These are phyloP conservation scores for Zygothrica quintamaculata DNA, from an alignment of 2,888 invertebrate species.

Conservation along the genomic window DNA sequence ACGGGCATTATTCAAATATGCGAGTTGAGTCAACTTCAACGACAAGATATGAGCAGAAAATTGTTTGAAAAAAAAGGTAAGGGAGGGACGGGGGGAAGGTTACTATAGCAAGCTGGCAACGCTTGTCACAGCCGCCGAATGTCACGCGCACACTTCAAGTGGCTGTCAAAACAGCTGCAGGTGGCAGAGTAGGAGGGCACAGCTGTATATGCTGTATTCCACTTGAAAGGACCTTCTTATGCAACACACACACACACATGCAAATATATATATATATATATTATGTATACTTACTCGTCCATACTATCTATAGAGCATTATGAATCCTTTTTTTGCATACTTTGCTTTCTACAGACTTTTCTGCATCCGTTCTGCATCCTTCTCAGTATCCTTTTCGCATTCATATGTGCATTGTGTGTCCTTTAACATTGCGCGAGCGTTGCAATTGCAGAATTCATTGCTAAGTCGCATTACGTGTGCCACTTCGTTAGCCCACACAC, in stretches of 20 bases:
- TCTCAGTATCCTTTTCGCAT: neutral
- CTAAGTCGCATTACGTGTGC: constrained; percentile 33
- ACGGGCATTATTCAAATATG: constrained; percentile 74
- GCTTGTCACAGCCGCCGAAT: constrained; percentile 72
- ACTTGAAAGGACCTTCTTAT: neutral
- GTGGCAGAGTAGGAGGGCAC: constrained; percentile 2
- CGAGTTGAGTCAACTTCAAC: constrained; percentile 17
- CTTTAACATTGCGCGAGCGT: constrained; percentile 32
- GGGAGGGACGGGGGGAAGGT: constrained; percentile 3
- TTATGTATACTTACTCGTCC: neutral
- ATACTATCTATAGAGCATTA: neutral
- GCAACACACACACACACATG: too few relatives aligned
- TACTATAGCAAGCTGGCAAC: neutral
- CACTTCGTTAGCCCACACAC: too few relatives aligned
- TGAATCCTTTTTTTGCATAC: too few relatives aligned
- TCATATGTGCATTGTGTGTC: constrained; percentile 20
- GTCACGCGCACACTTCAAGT: constrained; percentile 74
- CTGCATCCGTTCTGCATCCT: neutral
- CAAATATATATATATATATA: too few relatives aligned
- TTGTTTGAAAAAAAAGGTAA: neutral
- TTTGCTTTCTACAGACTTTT: neutral
- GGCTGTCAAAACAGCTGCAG: constrained; percentile 46
- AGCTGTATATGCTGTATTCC: too few relatives aligned
- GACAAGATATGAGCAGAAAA: neutral
- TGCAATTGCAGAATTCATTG: constrained; percentile 41